phyloP scores from a whole-genome alignment of 2,888 invertebrate species.

The Drosophila neonasuta region DNA sequence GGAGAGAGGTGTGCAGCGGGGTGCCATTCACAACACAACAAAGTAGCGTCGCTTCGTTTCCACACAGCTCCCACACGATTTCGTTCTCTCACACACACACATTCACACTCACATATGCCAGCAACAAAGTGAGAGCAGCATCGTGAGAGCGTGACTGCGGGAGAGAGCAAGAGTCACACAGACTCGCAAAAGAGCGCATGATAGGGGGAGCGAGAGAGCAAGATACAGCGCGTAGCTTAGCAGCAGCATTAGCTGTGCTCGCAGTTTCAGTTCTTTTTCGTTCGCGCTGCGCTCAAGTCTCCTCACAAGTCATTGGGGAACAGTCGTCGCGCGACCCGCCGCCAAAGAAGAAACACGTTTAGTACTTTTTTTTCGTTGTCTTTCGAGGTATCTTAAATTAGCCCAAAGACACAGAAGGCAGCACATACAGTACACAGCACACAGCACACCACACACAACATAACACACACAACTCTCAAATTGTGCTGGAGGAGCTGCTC shows the following conservation, averaged over 20 bases:
- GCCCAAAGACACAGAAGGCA: conserved; percentile 24
- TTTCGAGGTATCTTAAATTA: conserved; percentile 42
- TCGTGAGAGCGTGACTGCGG: conserved; percentile 2
- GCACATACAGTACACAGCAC: conserved; percentile 11
- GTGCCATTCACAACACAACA: conserved; percentile 24
- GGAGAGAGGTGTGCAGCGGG: conserved; percentile 4
- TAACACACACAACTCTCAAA: conserved; percentile 13
- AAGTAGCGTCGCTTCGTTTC: conserved; percentile 34
- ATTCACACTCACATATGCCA: background rate
- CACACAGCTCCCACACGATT: conserved; percentile 14
- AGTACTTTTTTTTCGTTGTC: conserved; percentile 24
- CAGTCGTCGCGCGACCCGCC: conserved; percentile 38
- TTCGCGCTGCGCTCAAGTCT: conserved; percentile 56
- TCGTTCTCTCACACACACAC: conserved; percentile 10
- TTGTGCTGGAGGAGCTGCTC: conserved; percentile 26
- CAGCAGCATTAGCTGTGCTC: conserved; percentile 46
- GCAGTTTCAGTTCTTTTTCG: conserved; percentile 66
- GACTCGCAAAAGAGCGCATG: conserved; percentile 3
- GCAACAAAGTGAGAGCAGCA: conserved; percentile 13
- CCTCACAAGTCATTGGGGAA: conserved; percentile 5
- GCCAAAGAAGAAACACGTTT: conserved; percentile 58
- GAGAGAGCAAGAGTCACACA: conserved; percentile 8
- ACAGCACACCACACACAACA: conserved; percentile 11
- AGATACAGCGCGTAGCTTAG: conserved; percentile 38
- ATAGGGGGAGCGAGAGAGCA: conserved; percentile 2